Base-by-base conservation (phyloP, 2,888 invertebrate genomes). In the Lottia gigantea region DNA sequence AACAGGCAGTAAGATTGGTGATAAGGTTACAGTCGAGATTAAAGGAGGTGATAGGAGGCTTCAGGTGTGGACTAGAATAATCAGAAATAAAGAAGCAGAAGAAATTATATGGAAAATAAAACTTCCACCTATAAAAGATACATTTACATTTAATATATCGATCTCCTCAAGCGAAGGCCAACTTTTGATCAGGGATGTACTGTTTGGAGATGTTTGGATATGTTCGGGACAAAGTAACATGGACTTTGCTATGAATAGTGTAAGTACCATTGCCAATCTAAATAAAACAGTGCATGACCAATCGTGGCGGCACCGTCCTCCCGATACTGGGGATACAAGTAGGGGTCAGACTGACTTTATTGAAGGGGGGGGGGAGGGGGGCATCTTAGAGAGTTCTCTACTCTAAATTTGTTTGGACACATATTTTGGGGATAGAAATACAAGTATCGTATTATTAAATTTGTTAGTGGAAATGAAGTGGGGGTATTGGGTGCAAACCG, bases 161-260 rank as follows among this genome's bases (percentile, higher is more conserved):
- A 80, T 79, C 4, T 67, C 62, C 16, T 78, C 80, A 15, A 77
- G 74, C 46, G 76, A 72, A 14, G 73, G 78, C 63, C 69, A 66
- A n/a, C 74, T 78, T 19, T 71, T 68, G 0, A 55, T 86, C 2
- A 70, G 67, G 23, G 81, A 84, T 73, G 85, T 86, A 16, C 66
- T 83, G 68, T 85, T 86, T 75, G 87, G 86, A 12, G 85, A 86
- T 68, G 85, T 87, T 1, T 86, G 86, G 85, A 19, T 86, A 7
- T 87, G 86, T 69, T 83, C 84, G 7, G 86, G 86, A 61, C 85
- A 86, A 71, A 84, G 85, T 67, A 86, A 85, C 71, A 84, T 85
- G 85, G 74, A 74, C 67, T 83, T 83, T 69, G 40, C 62, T 1
- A 71, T 78, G 62, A 15, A 16, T 3, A 62, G 46, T 64, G 78